Conservation (phyloP, 1,140 invertebrate species). For the Zaprionus africanus region DNA sequence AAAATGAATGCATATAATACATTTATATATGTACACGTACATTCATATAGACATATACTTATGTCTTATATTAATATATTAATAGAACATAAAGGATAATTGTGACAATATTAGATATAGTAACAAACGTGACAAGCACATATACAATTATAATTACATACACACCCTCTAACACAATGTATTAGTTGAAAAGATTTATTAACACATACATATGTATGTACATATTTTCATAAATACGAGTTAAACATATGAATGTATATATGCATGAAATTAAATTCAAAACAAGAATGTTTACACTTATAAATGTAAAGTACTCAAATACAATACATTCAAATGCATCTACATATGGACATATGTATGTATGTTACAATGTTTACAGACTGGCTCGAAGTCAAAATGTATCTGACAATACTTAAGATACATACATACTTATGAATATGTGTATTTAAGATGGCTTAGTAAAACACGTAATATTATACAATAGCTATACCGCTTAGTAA, state of each 20-base stretch:
- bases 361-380: background rate
- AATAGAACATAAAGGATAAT: conserved; percentile 7
- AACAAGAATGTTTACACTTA: too few species aligned
- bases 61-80: conserved; percentile 6
- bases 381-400: background rate
- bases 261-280: too few species aligned
- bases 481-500: background rate
- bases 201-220: conserved; percentile 9
- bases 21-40: background rate
- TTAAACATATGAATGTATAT: too few species aligned
- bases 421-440: background rate
- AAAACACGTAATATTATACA: background rate
- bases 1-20: conserved; percentile 1
- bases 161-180: background rate
- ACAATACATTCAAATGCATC: too few species aligned
- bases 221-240: background rate
- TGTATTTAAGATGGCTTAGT: background rate
- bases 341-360: too few species aligned
- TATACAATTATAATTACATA: background rate
- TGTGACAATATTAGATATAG: conserved; percentile 50
- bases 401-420: background rate
- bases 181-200: too few species aligned
- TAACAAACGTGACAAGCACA: conserved; percentile 40
- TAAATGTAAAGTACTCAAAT: too few species aligned
- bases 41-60: background rate